Evolutionary conservation across 2,888 invertebrate genomes (phyloP).

Genomic region (Carcina quercana): DNA sequence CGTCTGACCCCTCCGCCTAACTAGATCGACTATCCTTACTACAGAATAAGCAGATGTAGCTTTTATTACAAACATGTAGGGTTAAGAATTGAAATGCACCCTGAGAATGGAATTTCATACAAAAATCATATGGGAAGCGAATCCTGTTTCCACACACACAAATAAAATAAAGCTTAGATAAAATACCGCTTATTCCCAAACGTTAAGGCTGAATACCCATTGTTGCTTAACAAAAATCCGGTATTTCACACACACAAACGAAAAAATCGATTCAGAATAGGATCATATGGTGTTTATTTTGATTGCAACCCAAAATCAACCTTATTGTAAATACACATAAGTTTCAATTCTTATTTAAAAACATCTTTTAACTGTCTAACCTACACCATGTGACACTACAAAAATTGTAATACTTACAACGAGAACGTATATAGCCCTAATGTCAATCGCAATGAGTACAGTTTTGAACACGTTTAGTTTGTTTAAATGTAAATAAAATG

Average conservation of each 20-base stretch:
- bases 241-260: conserved; percentile 38
- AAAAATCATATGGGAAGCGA: conserved; percentile 66
- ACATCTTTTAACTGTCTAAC: not conserved
- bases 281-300: conserved; percentile 45
- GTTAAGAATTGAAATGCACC: conserved; percentile 16
- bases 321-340: too few species aligned
- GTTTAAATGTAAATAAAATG: too few species aligned
- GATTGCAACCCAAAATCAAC: conserved; percentile 14
- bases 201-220: conserved; percentile 19
- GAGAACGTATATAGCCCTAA: too few species aligned
- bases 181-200: not conserved
- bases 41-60: conserved; percentile 20
- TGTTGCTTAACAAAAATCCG: conserved; percentile 20
- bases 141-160: conserved; percentile 52
- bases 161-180: conserved; percentile 3
- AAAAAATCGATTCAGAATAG: conserved; percentile 40
- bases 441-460: too few species aligned
- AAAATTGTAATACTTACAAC: not conserved
- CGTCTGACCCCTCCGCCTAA: conserved; percentile 42
- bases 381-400: conserved; percentile 6
- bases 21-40: conserved; percentile 35
- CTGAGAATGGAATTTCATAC: conserved; percentile 53
- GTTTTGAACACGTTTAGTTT: too few species aligned
- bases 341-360: conserved; percentile 4
- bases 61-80: conserved; percentile 8